phyloP scores from a whole-genome alignment of 2,113 vertebrate genomes.

The Fregetta grallaria region DNA sequence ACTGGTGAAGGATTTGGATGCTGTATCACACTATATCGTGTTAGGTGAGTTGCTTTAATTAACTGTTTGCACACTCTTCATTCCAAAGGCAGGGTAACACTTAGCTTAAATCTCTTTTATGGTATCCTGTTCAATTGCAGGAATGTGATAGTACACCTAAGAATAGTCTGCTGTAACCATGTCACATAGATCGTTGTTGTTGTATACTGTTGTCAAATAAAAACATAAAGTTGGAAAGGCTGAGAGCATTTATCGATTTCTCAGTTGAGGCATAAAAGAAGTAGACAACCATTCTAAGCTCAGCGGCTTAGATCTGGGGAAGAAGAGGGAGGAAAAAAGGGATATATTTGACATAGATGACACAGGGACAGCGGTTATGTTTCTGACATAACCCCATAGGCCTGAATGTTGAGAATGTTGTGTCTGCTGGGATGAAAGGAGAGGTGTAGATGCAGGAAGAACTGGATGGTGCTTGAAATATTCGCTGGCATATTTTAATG shows the following conservation, averaged over 20 bases:
- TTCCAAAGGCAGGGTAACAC: conserved; percentile 23
- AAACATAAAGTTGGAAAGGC: conserved; percentile 16
- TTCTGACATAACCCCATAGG: neutral
- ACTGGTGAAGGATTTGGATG: neutral
- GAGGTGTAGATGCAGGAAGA: neutral
- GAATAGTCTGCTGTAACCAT: neutral
- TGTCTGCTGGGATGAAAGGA: neutral
- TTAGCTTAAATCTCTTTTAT: conserved; percentile 51
- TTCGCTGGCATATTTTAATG: neutral
- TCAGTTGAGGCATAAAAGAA: conserved; percentile 26
- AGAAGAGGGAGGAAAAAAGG: neutral
- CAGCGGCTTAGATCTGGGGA: neutral
- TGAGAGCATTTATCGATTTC: conserved; percentile 31
- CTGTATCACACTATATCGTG: neutral
- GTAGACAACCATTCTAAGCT: neutral
- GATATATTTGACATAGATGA: neutral
- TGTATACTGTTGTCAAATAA: conserved; percentile 42
- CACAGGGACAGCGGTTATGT: neutral
- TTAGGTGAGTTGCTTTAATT: conserved; percentile 26
- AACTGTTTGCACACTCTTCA: neutral
- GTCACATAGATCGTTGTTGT: conserved; percentile 20
- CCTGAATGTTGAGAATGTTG: neutral
- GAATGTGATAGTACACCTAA: neutral
- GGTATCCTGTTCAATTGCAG: neutral
- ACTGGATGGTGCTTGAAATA: neutral